Base-by-base conservation (phyloP, 2,113 vertebrate genomes). In the Pygoscelis antarcticus region DNA sequence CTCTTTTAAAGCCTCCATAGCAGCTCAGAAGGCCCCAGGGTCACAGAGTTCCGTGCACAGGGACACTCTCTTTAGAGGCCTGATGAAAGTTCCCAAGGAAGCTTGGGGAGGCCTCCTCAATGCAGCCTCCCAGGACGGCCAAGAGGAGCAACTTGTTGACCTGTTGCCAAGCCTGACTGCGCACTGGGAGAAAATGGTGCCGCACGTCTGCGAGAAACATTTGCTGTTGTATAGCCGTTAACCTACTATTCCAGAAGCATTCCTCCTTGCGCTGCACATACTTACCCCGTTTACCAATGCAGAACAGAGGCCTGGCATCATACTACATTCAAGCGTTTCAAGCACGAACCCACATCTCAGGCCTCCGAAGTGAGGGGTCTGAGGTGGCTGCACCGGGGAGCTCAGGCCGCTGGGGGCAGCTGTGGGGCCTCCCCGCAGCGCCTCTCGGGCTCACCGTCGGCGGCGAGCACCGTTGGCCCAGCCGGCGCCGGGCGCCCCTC, bases 151-250 rank as follows among this genome's bases (percentile, higher is more conserved):
- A 30, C 20, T 16, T 16, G 14, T 0, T 27, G 58, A 74, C 30
- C 1, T 1, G 7, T 0, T 74, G 23, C 58, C 66, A 61, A 34
- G 10, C 14, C n/a, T 7, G 46, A 4, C 0, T 19, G 15, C 0
- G 0, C 54, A 21, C 20, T 2, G 1, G 16, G 18, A 83, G 17
- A 26, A 60, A 86, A 23, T 2, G 32, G 34, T 20, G 42, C 22
- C 55, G 58, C 46, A 38, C 36, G 29, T 8, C 83, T 36, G 51
- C 27, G 27, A 16, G 68, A 66, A 66, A 23, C 30, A 26, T 20
- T 44, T 54, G 14, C 58, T 14, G 7, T 30, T 40, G 30, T 54
- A 44, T 42, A 49, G 32, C 22, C 7, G 3, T 22, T n/a, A 42
- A 47, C 25, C 25, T 27, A 1, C 64, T 19, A 7, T 22, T 61